Percentiles rank a stretch among this genome's conserved stretches.
Conservation (phyloP, 2,797 vertebrate species). For the Tragelaphus oryx region DNA sequence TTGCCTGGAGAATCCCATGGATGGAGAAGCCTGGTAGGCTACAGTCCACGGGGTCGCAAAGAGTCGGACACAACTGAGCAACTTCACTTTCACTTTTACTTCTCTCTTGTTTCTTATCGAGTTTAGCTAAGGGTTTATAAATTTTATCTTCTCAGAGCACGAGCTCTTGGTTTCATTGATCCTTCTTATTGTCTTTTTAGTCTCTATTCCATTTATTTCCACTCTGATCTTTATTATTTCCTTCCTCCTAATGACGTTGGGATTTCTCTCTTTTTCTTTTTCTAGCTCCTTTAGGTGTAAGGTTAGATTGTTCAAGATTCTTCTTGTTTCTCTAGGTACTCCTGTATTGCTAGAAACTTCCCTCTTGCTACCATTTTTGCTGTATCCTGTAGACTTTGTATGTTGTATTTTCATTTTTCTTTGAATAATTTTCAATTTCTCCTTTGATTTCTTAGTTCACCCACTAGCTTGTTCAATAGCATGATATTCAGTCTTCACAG, state of each 20-base stretch:
- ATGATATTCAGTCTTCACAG: not conserved
- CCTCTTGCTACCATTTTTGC: not conserved
- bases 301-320: not conserved
- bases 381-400: not conserved
- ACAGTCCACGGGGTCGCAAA: no score
- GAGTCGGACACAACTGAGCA: no score
- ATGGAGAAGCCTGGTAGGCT: no score
- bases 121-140: not conserved
- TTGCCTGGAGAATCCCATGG: no score
- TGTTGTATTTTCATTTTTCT: not conserved
- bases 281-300: not conserved
- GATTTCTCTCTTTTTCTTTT: not conserved
- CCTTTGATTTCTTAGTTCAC: not conserved
- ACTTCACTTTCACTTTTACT: no score
- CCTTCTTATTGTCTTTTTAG: not conserved
- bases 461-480: not conserved
- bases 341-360: not conserved
- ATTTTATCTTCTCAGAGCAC: not conserved
- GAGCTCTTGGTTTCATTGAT: not conserved
- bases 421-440: not conserved
- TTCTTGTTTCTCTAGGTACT: not conserved
- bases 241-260: not conserved
- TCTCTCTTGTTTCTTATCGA: not conserved
- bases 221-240: not conserved
- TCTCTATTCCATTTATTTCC: not conserved